Evolutionary conservation across 2,113 vertebrate species (phyloP).

Genomic region (Istiophorus platypterus): DNA sequence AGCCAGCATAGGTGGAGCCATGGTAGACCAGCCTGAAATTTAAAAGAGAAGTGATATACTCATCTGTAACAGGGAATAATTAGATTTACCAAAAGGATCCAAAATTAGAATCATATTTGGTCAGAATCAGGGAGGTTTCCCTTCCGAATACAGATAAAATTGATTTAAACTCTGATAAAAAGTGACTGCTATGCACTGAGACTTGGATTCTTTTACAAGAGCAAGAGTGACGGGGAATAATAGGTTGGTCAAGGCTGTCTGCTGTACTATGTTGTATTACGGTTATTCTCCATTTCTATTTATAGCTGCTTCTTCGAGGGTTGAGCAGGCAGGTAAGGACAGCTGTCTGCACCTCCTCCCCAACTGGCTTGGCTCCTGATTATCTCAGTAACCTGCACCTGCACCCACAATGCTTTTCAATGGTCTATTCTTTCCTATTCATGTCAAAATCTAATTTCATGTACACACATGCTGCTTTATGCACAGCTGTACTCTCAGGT

Average conservation of each 20-base stretch:
- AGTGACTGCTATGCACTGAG: too few relatives aligned
- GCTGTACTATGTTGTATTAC: neutral
- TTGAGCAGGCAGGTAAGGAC: conserved; percentile 65
- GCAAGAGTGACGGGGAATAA: neutral
- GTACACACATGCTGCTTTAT: conserved; percentile 42
- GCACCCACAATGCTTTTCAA: conserved; percentile 76
- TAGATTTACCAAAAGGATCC: neutral
- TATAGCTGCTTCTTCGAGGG: conserved; percentile 59
- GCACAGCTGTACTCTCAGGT: conserved; percentile 51
- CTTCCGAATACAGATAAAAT: too few relatives aligned
- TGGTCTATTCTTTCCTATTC: conserved; percentile 75
- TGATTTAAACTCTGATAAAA: too few relatives aligned
- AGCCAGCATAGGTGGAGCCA: conserved; percentile 76
- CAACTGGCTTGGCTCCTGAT: conserved; percentile 70
- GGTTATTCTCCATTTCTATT: conserved; percentile 49
- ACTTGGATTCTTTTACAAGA: neutral
- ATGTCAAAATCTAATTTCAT: conserved; percentile 69
- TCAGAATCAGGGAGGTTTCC: neutral
- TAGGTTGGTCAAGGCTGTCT: neutral
- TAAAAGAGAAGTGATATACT: neutral
- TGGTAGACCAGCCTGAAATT: conserved; percentile 79
- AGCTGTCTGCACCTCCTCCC: conserved; percentile 62
- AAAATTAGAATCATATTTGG: neutral
- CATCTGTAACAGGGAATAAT: neutral
- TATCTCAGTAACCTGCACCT: conserved; percentile 74